Conservation (phyloP, 2,888 invertebrate species). For the Chrysolina haemoptera region DNA sequence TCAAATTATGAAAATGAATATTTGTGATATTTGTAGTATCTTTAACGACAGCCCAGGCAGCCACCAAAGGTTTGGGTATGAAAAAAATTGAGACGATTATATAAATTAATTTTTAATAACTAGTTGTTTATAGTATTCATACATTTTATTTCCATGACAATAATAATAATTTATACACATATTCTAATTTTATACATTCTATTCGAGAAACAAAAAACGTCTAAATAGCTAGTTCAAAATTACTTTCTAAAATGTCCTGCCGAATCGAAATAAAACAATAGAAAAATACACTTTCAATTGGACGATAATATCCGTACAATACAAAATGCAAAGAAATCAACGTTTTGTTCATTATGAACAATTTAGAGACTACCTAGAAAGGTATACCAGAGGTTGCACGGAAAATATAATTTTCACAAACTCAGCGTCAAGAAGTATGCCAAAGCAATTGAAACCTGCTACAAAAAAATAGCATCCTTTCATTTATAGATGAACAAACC, state of each 20-base stretch:
- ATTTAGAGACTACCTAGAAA: slow-evolving; percentile 5
- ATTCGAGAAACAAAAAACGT: slow-evolving; percentile 18
- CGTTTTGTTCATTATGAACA: slow-evolving; percentile 19
- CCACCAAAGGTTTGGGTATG: background rate
- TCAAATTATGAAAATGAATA: too few relatives aligned
- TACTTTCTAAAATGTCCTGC: background rate
- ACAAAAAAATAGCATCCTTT: background rate
- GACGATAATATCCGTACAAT: slow-evolving; percentile 21
- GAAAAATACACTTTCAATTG: slow-evolving; percentile 22
- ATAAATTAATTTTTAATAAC: slow-evolving; percentile 22
- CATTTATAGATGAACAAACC: background rate
- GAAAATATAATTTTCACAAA: slow-evolving; percentile 4
- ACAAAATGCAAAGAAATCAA: slow-evolving; percentile 20
- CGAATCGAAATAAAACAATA: slow-evolving; percentile 11
- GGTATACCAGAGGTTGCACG: slow-evolving; percentile 14
- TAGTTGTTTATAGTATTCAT: slow-evolving; percentile 6
- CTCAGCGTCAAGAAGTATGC: background rate
- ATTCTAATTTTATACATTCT: slow-evolving; percentile 23
- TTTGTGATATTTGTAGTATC: too few relatives aligned
- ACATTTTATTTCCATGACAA: slow-evolving; percentile 15
- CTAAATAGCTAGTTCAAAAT: slow-evolving; percentile 17
- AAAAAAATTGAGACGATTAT: background rate
- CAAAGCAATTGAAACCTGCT: background rate
- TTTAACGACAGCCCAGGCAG: too few relatives aligned
- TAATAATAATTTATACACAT: slow-evolving; percentile 21